phyloP scores from a whole-genome alignment of 2,888 invertebrate species.

The Drosophila algonquin region DNA sequence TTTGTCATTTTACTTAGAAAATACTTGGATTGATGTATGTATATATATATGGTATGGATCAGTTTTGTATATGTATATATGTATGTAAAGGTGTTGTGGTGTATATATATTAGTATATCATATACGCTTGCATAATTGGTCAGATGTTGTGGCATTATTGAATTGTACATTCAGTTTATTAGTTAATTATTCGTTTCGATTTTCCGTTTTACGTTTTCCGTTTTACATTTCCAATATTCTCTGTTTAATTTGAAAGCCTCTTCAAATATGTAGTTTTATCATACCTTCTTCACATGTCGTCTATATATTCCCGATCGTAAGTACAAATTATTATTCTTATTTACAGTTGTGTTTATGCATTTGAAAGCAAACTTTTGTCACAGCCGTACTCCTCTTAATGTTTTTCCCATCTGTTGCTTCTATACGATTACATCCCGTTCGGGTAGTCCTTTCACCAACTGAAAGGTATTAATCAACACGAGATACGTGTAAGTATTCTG shows the following conservation, averaged over 20 bases:
- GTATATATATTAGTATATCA: slow-evolving; percentile 32
- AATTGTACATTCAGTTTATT: slow-evolving; percentile 72
- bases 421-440: too few species aligned
- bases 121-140: slow-evolving; percentile 69
- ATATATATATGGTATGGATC: slow-evolving; percentile 38
- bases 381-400: slow-evolving; percentile 77
- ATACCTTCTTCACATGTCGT: slow-evolving; percentile 19
- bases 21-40: slow-evolving; percentile 36
- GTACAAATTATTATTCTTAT: slow-evolving; percentile 41
- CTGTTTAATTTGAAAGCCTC: slow-evolving; percentile 21
- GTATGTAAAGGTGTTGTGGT: slow-evolving; percentile 35
- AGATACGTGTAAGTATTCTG: too few species aligned
- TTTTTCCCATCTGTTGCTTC: slow-evolving; percentile 25
- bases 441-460: neutral
- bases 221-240: neutral
- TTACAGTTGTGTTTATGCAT: slow-evolving; percentile 57
- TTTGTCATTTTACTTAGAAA: slow-evolving; percentile 37
- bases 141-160: slow-evolving; percentile 73
- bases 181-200: slow-evolving; percentile 42
- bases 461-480: slow-evolving; percentile 2
- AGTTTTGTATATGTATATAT: slow-evolving; percentile 15
- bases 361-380: slow-evolving; percentile 76
- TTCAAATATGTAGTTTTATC: slow-evolving; percentile 33
- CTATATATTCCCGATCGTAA: slow-evolving; percentile 1
- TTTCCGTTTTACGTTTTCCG: neutral